Base-by-base conservation (phyloP, 2,797 vertebrate species). In the Hozukius guyotensis region DNA sequence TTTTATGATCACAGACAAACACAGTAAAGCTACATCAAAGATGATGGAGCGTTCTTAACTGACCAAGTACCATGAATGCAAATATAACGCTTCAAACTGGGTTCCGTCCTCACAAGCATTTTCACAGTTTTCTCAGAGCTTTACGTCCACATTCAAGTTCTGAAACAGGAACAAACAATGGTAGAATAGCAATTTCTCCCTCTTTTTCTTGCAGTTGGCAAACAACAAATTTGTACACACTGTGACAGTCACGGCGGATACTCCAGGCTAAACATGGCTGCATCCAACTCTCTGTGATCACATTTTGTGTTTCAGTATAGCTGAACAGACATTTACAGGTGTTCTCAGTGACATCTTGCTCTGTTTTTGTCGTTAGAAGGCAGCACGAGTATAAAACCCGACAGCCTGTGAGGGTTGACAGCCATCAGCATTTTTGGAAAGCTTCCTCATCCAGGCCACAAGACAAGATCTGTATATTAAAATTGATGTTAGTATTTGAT, bases 1-100 rank as follows among this genome's bases (percentile, higher is more conserved):
- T 61, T 65, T 83, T 59, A 77, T 59, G 29, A 70, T 61, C 46
- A 10, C 14, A 25, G 27, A 60, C 53, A 67, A 63, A 34, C 60
- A 71, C 6, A 56, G 66, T 18, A 53, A 53, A 78, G 61, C 22
- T 10, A 53, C 55, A 8, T 57, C 53, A 57, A 62, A 69, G 60
- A 27, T 11, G 55, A 80, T 3, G 3, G 12, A 75, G 57, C 24
- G 11, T 71, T 34, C 55, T 61, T 6, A 24, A 12, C 14, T 55
- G 38, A 24, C n/a, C 53, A 61, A 49, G 12, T n/a, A 57, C 53
- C 57, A 32, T 9, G 5, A 29, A 18, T 38, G 27, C 36, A 76
- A 56, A 59, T n/a, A 56, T 10, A 46, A 60, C 9, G 13, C 11
- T 8, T 31, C 5, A 27, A 16, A 27, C 8, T 55, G 5, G 22